These are phyloP conservation scores for Sabellastarte sp. DNA, from an alignment of 2,888 invertebrate genomes.

Conservation along the genomic window DNA sequence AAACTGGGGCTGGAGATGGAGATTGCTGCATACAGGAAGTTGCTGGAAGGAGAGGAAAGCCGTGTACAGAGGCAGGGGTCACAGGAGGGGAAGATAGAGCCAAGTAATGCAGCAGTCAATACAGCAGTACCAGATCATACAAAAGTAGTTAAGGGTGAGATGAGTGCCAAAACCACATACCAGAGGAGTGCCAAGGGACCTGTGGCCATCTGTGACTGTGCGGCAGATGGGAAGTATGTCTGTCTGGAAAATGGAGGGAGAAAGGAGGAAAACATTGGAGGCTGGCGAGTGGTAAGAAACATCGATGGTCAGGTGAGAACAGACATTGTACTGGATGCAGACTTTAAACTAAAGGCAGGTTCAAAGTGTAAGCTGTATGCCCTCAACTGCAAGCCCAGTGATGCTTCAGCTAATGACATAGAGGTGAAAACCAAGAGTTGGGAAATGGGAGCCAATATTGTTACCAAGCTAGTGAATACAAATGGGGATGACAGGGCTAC, in stretches of 20 bases:
- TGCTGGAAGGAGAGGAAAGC: constrained; percentile 64
- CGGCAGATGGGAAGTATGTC: constrained; percentile 61
- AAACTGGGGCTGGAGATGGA: constrained; percentile 64
- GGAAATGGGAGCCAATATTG: too few relatives aligned
- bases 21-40: too few relatives aligned
- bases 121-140: too few relatives aligned
- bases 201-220: constrained; percentile 60
- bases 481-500: too few relatives aligned
- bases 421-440: too few relatives aligned
- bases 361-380: constrained; percentile 12
- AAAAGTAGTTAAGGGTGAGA: constrained; percentile 61
- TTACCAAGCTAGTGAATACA: too few relatives aligned
- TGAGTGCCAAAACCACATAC: constrained; percentile 64
- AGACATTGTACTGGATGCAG: constrained; percentile 6
- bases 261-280: constrained; percentile 29
- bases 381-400: too few relatives aligned
- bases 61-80: too few relatives aligned
- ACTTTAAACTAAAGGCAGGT: constrained; percentile 10
- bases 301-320: constrained; percentile 16
- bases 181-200: constrained; percentile 63
- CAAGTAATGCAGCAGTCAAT: too few relatives aligned
- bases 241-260: constrained; percentile 61
- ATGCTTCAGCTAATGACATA: too few relatives aligned
- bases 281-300: constrained; percentile 16
- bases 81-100: too few relatives aligned